Evolutionary conservation across 2,888 invertebrate species (phyloP).

Genomic region (Cordylochernes scorpioides): DNA sequence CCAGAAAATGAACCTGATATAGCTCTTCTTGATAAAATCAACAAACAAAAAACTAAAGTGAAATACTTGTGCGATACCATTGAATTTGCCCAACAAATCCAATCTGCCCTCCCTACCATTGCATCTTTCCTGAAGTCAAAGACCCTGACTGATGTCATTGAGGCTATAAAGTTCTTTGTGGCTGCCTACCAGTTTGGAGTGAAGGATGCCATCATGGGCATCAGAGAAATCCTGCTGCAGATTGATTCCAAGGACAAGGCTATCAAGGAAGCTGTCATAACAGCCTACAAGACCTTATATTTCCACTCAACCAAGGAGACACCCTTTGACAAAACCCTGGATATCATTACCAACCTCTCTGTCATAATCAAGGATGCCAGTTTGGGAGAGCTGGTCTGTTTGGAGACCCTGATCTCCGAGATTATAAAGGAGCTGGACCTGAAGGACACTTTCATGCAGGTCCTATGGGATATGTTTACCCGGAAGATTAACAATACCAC

Average conservation of each 20-base stretch:
- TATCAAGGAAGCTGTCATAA: constrained; percentile 38
- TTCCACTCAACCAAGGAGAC: too few species aligned
- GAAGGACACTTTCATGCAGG: constrained; percentile 29
- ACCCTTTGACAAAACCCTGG: constrained; percentile 22
- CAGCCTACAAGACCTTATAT: constrained; percentile 46
- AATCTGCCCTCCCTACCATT: constrained; percentile 34
- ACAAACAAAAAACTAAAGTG: too few species aligned
- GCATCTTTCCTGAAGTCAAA: constrained; percentile 35
- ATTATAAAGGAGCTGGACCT: constrained; percentile 33
- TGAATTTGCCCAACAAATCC: constrained; percentile 27
- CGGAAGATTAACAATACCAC: constrained; percentile 37
- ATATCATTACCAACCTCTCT: constrained; percentile 33
- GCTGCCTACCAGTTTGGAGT: constrained; percentile 10
- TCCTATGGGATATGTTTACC: constrained; percentile 58
- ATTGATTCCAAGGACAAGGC: constrained; percentile 53
- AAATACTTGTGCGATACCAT: constrained; percentile 27
- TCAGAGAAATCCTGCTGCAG: constrained; percentile 38
- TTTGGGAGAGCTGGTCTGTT: constrained; percentile 32
- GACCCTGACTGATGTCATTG: constrained; percentile 45
- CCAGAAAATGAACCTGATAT: neutral
- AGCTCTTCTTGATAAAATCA: too few species aligned
- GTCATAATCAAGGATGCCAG: constrained; percentile 30
- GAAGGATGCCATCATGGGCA: constrained; percentile 10
- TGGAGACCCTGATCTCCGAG: constrained; percentile 33
- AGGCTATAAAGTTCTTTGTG: constrained; percentile 41